Conservation (phyloP, 2,888 invertebrate species). For the Trissonchulus sp. region DNA sequence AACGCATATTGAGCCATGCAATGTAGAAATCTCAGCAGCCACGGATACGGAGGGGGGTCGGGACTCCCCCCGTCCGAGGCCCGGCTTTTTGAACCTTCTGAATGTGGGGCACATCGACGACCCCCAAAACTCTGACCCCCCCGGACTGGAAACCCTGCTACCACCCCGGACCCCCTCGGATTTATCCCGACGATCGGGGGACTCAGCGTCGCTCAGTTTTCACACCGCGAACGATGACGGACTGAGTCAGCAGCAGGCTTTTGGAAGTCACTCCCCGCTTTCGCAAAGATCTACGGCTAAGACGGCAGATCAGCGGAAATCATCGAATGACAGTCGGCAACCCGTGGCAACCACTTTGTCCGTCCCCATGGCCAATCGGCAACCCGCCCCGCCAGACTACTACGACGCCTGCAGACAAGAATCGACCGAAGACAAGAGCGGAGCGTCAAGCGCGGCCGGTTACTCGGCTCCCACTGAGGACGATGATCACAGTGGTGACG, state of each 20-base stretch:
- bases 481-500: no score
- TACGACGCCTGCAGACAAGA: neutral
- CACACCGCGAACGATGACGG: slow-evolving; percentile 20
- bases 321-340: neutral
- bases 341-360: neutral
- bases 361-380: neutral
- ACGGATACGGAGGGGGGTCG: neutral
- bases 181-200: neutral
- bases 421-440: no score
- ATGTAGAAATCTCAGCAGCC: no score
- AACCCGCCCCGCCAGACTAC: neutral
- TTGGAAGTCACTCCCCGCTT: no score
- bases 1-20: no score
- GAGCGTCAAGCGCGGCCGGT: no score
- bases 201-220: slow-evolving; percentile 6
- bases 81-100: neutral
- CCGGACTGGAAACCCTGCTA: neutral
- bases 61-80: neutral
- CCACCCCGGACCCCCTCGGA: neutral
- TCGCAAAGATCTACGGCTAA: no score
- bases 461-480: no score
- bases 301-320: no score
- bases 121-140: neutral
- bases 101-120: neutral
- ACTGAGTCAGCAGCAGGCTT: no score